Conservation (phyloP, 2,888 invertebrate genomes). For the Lepidocyrtoides sp. region DNA sequence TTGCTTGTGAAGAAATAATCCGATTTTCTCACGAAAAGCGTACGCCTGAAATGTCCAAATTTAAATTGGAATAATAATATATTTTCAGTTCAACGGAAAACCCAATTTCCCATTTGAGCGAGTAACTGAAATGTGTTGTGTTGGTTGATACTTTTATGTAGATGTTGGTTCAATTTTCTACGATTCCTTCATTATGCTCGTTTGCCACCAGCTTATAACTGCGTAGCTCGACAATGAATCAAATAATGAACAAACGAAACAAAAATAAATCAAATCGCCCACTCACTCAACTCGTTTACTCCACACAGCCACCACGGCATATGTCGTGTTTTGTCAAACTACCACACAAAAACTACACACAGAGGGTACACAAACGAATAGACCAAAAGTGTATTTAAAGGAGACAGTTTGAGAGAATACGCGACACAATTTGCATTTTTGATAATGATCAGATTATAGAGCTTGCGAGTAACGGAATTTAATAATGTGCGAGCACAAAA, state of each 20-base stretch:
- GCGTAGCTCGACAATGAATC: slow-evolving; percentile 24
- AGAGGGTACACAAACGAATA: not conserved
- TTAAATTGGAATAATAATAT: not conserved
- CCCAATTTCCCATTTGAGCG: not conserved
- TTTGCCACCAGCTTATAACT: slow-evolving; percentile 35
- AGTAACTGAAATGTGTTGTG: not conserved
- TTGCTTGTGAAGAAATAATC: slow-evolving; percentile 17
- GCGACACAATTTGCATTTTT: slow-evolving; percentile 55
- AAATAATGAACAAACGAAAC: slow-evolving; percentile 27
- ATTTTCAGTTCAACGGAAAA: too few species aligned
- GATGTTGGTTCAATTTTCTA: too few species aligned
- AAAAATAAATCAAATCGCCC: slow-evolving; percentile 49
- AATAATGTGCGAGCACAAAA: slow-evolving; percentile 39
- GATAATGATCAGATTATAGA: slow-evolving; percentile 60
- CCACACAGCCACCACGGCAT: not conserved
- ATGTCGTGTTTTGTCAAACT: not conserved
- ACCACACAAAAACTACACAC: slow-evolving; percentile 4
- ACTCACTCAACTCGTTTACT: not conserved
- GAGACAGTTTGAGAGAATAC: not conserved
- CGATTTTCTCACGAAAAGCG: not conserved
- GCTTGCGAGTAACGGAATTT: slow-evolving; percentile 18
- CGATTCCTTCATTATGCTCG: slow-evolving; percentile 7
- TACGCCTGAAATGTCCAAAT: slow-evolving; percentile 9
- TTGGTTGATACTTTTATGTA: too few species aligned
- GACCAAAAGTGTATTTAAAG: slow-evolving; percentile 11